Percentiles rank a stretch among this genome's conserved stretches.
Conservation (phyloP, 2,888 invertebrate species). For the Trilocha varians region DNA sequence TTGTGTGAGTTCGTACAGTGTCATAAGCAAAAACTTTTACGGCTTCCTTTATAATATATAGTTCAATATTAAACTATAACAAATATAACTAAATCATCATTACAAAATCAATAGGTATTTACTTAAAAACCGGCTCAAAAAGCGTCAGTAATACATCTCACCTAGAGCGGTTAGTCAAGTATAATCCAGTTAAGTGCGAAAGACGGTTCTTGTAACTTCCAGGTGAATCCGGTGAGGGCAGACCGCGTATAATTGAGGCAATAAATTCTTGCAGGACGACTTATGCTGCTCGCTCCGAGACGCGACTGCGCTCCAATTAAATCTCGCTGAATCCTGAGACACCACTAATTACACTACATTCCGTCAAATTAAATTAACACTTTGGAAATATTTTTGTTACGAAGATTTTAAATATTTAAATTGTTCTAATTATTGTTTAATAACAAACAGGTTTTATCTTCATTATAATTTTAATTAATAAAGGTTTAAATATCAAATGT, state of each 20-base stretch:
- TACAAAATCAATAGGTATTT: too few species aligned
- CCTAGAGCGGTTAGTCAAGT: conserved; percentile 18
- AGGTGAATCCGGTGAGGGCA: conserved; percentile 40
- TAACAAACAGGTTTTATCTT: too few species aligned
- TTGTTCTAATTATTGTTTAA: too few species aligned
- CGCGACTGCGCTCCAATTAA: conserved; percentile 65
- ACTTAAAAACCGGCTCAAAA: not conserved
- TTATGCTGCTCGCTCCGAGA: conserved; percentile 42
- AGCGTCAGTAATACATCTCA: not conserved
- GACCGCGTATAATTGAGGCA: conserved; percentile 60
- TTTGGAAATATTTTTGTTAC: not conserved
- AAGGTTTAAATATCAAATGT: too few species aligned
- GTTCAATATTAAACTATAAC: too few species aligned
- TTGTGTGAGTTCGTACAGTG: too few species aligned
- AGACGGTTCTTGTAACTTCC: conserved; percentile 27
- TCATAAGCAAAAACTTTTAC: too few species aligned
- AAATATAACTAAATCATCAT: too few species aligned
- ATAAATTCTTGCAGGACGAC: conserved; percentile 56
- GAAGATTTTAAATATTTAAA: too few species aligned
- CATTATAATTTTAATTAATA: too few species aligned
- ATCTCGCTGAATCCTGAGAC: conserved; percentile 53
- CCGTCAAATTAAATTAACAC: not conserved
- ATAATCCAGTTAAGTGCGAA: conserved; percentile 39
- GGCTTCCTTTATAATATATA: too few species aligned
- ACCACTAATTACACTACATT: conserved; percentile 42